Conservation (phyloP, 2,797 vertebrate genomes). For the Phalanger gymnotis region DNA sequence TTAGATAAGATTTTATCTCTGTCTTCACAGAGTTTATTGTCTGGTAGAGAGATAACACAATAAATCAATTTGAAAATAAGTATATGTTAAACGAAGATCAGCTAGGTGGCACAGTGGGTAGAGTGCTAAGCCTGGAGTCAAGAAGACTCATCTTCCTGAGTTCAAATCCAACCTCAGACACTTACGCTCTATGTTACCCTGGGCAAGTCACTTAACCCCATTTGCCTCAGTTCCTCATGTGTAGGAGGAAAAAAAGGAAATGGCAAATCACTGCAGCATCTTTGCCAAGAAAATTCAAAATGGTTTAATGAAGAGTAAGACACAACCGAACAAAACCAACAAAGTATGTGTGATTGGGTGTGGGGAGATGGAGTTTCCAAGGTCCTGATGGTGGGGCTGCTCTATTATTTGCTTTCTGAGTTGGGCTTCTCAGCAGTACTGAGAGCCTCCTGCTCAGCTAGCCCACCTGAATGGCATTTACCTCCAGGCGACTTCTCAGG, state of each 20-base stretch:
- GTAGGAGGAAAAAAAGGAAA: neutral
- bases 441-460: neutral
- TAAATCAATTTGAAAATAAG: neutral
- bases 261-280: neutral
- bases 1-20: neutral
- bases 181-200: neutral
- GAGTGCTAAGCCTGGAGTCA: neutral
- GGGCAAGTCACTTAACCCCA: neutral
- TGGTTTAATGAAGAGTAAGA: neutral
- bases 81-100: neutral
- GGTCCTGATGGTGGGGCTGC: neutral
- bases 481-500: conserved; percentile 38
- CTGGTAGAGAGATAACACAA: neutral
- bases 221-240: neutral
- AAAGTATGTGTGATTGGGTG: neutral
- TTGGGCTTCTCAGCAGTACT: neutral
- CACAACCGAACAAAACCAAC: neutral
- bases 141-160: neutral
- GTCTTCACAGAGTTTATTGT: neutral
- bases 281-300: neutral
- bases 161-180: neutral
- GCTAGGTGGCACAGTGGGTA: neutral
- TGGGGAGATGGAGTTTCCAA: neutral
- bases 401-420: neutral
- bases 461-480: conserved; percentile 10